These are phyloP conservation scores for Drosophila varians DNA, from an alignment of 1,140 invertebrate genomes.

Conservation along the genomic window DNA sequence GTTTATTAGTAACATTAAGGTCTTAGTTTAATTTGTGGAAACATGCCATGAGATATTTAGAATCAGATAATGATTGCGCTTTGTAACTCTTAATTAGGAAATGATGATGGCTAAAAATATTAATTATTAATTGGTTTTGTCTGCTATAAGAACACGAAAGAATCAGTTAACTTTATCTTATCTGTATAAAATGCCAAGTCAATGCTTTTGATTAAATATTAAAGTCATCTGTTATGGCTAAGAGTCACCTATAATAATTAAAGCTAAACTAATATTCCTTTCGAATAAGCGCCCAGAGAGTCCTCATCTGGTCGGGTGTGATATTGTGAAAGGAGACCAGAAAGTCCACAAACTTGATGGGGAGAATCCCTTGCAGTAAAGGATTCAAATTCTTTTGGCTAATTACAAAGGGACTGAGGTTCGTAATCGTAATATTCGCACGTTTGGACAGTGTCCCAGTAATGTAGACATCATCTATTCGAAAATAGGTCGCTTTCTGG, in stretches of 20 bases:
- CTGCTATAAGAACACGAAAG: neutral
- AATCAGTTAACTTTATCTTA: neutral
- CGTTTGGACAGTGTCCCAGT: constrained; percentile 88
- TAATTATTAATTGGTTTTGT: neutral
- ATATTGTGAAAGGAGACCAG: constrained; percentile 86
- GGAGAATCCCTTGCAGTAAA: constrained; percentile 40
- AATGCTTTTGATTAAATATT: neutral
- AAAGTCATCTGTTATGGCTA: too few species aligned
- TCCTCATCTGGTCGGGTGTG: constrained; percentile 82
- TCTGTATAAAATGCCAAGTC: neutral
- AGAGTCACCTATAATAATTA: too few species aligned
- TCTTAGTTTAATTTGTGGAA: neutral
- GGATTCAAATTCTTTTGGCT: constrained; percentile 46
- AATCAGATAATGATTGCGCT: neutral
- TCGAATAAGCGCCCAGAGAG: constrained; percentile 42
- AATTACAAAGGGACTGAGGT: constrained; percentile 84
- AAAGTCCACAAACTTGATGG: constrained; percentile 73
- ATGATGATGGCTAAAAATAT: neutral
- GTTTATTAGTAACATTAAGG: neutral
- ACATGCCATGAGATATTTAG: neutral
- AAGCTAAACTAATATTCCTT: neutral
- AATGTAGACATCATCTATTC: constrained; percentile 93
- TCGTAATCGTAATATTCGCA: constrained; percentile 85
- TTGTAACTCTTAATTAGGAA: neutral
- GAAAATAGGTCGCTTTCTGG: constrained; percentile 88